A percentile compares a stretch with the other conserved stretches of the same genome.
These are phyloP conservation scores for Spizaetus ornatus DNA, from an alignment of 2,113 vertebrate species.

Conservation along the genomic window DNA sequence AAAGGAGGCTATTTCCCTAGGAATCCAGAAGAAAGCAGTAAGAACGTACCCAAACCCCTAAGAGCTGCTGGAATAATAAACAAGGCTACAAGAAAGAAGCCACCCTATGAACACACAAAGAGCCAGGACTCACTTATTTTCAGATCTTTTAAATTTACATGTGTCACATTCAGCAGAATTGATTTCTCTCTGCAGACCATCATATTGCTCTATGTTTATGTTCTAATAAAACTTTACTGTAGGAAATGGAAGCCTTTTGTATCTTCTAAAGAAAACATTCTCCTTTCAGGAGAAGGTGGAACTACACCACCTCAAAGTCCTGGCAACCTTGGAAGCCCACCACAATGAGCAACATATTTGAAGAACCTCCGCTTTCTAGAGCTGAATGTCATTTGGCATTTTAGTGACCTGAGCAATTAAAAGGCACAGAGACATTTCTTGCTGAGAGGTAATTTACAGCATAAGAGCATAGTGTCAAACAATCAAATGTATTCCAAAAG, in stretches of 20 bases:
- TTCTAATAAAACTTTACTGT: not conserved
- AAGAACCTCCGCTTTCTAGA: not conserved
- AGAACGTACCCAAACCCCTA: not conserved
- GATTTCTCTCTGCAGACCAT: not conserved
- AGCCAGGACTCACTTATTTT: not conserved
- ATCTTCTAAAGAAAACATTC: not conserved
- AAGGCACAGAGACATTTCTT: not conserved
- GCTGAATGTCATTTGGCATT: not conserved
- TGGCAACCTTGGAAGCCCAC: not conserved
- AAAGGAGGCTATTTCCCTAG: not conserved
- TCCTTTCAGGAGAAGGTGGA: slow-evolving; percentile 4
- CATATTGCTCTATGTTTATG: not conserved
- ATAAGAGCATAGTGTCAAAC: not conserved
- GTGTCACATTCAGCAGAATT: not conserved
- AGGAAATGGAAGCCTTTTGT: slow-evolving; percentile 24
- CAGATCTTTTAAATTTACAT: not conserved
- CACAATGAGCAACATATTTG: not conserved
- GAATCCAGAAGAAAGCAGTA: not conserved
- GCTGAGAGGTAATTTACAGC: not conserved
- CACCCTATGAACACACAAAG: not conserved
- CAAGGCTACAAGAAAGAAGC: not conserved
- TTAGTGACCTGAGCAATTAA: not conserved
- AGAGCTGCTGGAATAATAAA: not conserved
- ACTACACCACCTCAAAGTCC: not conserved
- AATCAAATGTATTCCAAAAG: not conserved